Base-by-base conservation (phyloP, 2,888 invertebrate genomes). In the Morpho helenor region DNA sequence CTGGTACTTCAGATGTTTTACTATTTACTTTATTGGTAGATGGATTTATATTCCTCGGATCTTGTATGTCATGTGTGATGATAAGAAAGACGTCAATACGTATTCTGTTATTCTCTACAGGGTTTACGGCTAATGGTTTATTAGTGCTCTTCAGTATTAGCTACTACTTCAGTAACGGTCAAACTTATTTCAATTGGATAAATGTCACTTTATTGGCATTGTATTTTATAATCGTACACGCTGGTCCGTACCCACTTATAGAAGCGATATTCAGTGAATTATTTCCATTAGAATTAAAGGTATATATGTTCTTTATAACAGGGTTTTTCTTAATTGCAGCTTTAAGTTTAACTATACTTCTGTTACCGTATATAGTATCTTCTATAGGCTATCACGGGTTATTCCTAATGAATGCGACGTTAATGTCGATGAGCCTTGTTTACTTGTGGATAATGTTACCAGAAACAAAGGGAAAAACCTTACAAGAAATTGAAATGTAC, bases 241-340 rank as follows among this genome's bases (percentile, higher is more conserved):
- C 66, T 7, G 69, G 69, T 1, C 66, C 69, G 0, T 65, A 64
- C 57, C 66, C 72, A 0, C 51, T 71, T 2, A 7, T 67, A 47
- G 71, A 72, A 42, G 60, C 68, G 0, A 43, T 69, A 2, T 59
- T 66, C 8, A 56, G 63, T n/a, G 72, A 71, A 63, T 65, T 71
- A 50, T 71, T 64, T 41, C 72, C 72, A 0, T 59, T 68, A 46
- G 70, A 69, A 45, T 59, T 69, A 8, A 72, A 70, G 47, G 64
- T 65, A 9, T 59, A 63, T 53, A 62, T 57, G 60, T 45, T 63
- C 57, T 10, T 45, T 7, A 2, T 52, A 52, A n/a, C 52, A 8
- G 5, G 43, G 8, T n/a, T 23, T 10, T 2, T 52, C 7, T 2
- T 31, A 5, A 10, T 52, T 7, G 3, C 8, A 10, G 10, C 44